phyloP scores from a whole-genome alignment of 2,888 invertebrate genomes.

The Calameuta filiformis region DNA sequence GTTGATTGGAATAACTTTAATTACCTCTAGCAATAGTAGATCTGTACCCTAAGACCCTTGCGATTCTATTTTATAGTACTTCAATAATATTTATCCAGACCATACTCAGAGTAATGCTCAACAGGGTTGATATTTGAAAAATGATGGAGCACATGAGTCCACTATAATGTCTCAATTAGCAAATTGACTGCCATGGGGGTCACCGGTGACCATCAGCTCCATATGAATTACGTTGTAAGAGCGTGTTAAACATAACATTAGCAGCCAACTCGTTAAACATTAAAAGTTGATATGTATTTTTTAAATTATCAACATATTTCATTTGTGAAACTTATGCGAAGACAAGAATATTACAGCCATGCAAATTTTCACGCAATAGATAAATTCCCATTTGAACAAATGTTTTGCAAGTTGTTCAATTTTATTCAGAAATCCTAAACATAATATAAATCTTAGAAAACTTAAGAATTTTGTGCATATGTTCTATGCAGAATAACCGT shows the following conservation, averaged over 20 bases:
- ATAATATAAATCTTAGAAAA: too few relatives aligned
- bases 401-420: not conserved
- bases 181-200: too few relatives aligned
- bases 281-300: not conserved
- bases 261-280: not conserved
- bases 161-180: not conserved
- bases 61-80: too few relatives aligned
- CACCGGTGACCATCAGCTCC: too few relatives aligned
- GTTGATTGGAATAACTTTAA: not conserved
- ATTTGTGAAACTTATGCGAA: not conserved
- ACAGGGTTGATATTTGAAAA: too few relatives aligned
- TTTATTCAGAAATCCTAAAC: not conserved
- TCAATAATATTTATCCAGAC: too few relatives aligned
- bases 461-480: not conserved
- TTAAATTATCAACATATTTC: not conserved
- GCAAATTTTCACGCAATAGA: not conserved
- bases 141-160: too few relatives aligned
- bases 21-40: not conserved
- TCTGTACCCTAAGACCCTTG: not conserved
- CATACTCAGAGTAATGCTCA: too few relatives aligned
- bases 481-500: not conserved
- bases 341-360: not conserved
- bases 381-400: not conserved
- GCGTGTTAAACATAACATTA: too few relatives aligned
- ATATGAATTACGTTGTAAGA: too few relatives aligned